These are phyloP conservation scores for Lepus europaeus DNA, from an alignment of 2,113 vertebrate species.

Conservation along the genomic window DNA sequence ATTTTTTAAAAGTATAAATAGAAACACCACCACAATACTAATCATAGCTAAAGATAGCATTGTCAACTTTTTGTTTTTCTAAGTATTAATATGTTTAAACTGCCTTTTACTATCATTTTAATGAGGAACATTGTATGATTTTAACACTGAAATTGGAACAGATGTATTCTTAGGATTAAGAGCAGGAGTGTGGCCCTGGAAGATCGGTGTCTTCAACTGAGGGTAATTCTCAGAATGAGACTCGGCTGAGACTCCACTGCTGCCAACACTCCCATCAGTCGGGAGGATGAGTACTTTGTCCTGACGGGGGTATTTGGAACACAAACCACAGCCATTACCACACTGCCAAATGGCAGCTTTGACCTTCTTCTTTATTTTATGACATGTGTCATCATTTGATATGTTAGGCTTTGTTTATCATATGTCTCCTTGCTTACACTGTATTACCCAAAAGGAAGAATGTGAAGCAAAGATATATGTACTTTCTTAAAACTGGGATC, in stretches of 20 bases:
- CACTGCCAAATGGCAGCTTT: neutral
- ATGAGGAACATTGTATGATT: neutral
- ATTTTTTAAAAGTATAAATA: neutral
- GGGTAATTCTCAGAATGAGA: neutral
- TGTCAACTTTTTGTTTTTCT: neutral
- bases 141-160: neutral
- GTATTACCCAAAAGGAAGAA: neutral
- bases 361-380: neutral
- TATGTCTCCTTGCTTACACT: neutral
- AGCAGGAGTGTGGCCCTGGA: neutral
- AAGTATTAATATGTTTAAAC: slow-evolving; percentile 12
- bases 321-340: neutral
- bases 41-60: neutral
- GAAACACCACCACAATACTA: neutral
- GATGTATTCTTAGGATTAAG: neutral
- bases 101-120: neutral
- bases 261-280: neutral
- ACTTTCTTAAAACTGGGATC: neutral
- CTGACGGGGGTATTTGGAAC: neutral
- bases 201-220: neutral
- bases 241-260: neutral
- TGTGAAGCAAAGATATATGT: neutral
- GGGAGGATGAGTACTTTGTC: neutral
- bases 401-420: neutral
- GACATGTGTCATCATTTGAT: neutral